Conservation (phyloP, 2,797 vertebrate genomes). For the Sebastes vulpes region DNA sequence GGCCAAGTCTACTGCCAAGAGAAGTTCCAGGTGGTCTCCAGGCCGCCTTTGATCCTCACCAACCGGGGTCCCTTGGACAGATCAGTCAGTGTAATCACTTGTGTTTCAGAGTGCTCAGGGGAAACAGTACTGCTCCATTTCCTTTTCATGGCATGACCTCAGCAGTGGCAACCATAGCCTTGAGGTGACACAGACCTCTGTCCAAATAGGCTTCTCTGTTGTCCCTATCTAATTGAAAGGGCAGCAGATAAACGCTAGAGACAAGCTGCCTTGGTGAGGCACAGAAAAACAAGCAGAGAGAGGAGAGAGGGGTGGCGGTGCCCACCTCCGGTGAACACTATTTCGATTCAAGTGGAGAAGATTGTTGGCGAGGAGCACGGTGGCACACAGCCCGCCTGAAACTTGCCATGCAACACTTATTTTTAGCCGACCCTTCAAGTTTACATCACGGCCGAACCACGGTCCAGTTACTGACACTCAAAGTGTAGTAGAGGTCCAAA, state of each 20-base stretch:
- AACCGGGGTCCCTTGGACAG: conserved; percentile 69
- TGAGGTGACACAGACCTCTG: conserved; percentile 74
- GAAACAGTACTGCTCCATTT: conserved; percentile 82
- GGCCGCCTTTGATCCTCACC: conserved; percentile 80
- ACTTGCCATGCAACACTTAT: conserved; percentile 64
- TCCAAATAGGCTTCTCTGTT: conserved; percentile 81
- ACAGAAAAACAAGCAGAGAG: conserved; percentile 62
- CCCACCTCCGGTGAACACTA: conserved; percentile 71
- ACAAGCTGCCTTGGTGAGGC: conserved; percentile 65
- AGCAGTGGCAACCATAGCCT: conserved; percentile 70
- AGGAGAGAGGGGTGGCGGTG: conserved; percentile 56
- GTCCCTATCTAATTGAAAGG: conserved; percentile 84
- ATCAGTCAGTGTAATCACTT: conserved; percentile 79
- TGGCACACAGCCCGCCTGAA: conserved; percentile 54
- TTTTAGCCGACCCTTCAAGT: conserved; percentile 69
- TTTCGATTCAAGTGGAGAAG: conserved; percentile 66
- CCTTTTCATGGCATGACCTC: conserved; percentile 81
- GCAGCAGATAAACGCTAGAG: conserved; percentile 82
- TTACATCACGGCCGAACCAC: conserved; percentile 49
- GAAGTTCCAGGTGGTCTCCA: conserved; percentile 79
- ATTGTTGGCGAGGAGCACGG: conserved; percentile 52
- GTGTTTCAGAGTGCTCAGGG: conserved; percentile 73
- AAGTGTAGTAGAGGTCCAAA: conserved; percentile 27
- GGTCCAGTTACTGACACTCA: conserved; percentile 57
- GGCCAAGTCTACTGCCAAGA: conserved; percentile 63